Evolutionary conservation across 2,888 invertebrate genomes (phyloP).

Genomic region (Euzetes globulus): DNA sequence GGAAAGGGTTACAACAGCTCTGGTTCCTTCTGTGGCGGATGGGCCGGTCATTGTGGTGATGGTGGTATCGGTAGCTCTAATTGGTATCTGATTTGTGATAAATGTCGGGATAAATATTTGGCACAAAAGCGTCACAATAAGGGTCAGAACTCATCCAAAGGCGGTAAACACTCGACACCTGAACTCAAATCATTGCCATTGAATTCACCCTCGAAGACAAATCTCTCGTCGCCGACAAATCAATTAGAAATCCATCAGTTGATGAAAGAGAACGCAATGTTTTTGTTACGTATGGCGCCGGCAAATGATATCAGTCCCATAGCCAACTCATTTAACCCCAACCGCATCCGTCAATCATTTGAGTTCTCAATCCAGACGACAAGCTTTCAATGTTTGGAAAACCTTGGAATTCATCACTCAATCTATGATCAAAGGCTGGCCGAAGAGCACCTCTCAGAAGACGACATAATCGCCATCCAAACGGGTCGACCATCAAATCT

Average conservation of each 20-base stretch:
- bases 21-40: slow-evolving; percentile 76
- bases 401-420: slow-evolving; percentile 49
- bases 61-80: slow-evolving; percentile 66
- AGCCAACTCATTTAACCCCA: slow-evolving; percentile 46
- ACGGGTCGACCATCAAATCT: slow-evolving; percentile 32
- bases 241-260: slow-evolving; percentile 57
- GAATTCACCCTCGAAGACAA: slow-evolving; percentile 40
- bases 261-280: slow-evolving; percentile 89
- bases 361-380: slow-evolving; percentile 39
- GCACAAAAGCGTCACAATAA: slow-evolving; percentile 45
- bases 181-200: background rate
- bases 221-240: slow-evolving; percentile 46
- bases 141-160: slow-evolving; percentile 42
- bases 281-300: slow-evolving; percentile 74
- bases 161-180: slow-evolving; percentile 39
- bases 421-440: slow-evolving; percentile 41
- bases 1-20: slow-evolving; percentile 87
- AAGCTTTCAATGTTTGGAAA: slow-evolving; percentile 56
- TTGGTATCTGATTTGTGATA: slow-evolving; percentile 88
- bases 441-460: slow-evolving; percentile 41
- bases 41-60: slow-evolving; percentile 81
- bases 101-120: slow-evolving; percentile 71
- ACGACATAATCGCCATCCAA: slow-evolving; percentile 41
- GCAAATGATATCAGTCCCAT: slow-evolving; percentile 53
- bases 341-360: background rate